phyloP scores from a whole-genome alignment of 2,113 vertebrate genomes.

The Cynopterus brachyotis region DNA sequence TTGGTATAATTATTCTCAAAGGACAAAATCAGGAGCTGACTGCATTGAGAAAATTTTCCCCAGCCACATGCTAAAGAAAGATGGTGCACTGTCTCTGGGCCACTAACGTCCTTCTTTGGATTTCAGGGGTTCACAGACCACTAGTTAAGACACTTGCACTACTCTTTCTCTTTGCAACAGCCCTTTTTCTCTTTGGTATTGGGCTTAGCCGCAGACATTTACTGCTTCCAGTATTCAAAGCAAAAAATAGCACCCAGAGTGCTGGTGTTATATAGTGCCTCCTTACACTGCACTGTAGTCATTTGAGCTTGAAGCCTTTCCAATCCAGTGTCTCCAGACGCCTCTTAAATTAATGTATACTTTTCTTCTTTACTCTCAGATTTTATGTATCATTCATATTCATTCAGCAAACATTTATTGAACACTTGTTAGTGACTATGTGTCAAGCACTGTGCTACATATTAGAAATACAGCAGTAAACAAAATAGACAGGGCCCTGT shows the following conservation, averaged over 20 bases:
- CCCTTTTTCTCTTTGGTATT: slow-evolving; percentile 8
- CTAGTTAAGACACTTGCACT: neutral
- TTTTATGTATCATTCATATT: neutral
- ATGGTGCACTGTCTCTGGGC: neutral
- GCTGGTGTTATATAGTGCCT: neutral
- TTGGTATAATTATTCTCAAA: slow-evolving; percentile 11
- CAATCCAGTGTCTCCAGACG: neutral
- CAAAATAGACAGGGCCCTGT: neutral
- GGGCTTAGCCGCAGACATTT: neutral
- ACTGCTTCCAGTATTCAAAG: neutral
- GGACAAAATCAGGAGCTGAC: neutral
- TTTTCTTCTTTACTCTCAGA: neutral
- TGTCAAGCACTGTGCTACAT: neutral
- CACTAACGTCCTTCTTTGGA: neutral
- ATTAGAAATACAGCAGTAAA: neutral
- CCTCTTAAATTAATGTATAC: neutral
- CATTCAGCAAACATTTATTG: neutral
- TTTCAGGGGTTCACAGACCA: neutral
- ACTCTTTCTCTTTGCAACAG: neutral
- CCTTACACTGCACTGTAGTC: neutral
- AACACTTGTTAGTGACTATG: neutral
- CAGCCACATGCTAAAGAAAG: neutral
- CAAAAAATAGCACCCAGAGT: slow-evolving; percentile 16
- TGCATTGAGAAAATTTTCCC: neutral
- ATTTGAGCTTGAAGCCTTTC: neutral